Evolutionary conservation across 37 sponge, comb jelly and placozoan species (phyloP).

Genomic region (Spongilla lacustris): DNA sequence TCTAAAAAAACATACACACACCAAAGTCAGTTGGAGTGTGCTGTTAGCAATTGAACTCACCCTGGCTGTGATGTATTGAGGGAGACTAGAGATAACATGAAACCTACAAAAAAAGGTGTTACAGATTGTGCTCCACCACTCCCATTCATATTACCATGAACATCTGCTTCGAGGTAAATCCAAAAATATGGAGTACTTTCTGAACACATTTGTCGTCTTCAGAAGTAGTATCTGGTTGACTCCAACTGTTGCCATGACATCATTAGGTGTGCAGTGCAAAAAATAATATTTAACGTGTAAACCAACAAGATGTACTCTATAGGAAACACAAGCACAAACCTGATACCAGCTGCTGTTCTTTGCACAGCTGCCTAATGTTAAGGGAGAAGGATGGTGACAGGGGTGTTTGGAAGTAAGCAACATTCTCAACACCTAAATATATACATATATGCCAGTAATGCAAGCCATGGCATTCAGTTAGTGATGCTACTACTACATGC

Average conservation of each 20-base stretch:
- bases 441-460: no score
- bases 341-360: not conserved
- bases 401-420: not conserved
- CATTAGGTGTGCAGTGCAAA: not conserved
- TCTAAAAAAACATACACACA: conserved; percentile 19
- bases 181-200: not conserved
- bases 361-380: not conserved
- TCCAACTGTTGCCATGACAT: not conserved
- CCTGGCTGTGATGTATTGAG: conserved; percentile 12
- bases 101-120: not conserved
- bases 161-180: not conserved
- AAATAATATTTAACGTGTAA: no score
- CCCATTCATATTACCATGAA: not conserved
- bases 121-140: no score
- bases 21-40: not conserved
- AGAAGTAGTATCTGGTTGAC: conserved; percentile 29
- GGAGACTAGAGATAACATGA: conserved; percentile 6
- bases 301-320: no score
- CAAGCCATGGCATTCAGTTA: no score
- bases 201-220: conserved; percentile 13
- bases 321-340: not conserved
- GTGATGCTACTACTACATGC: no score
- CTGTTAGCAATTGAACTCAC: conserved; percentile 16
- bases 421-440: no score
- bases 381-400: not conserved